Conservation (phyloP, 2,888 invertebrate species). For the Lasioglossum marginatum region DNA sequence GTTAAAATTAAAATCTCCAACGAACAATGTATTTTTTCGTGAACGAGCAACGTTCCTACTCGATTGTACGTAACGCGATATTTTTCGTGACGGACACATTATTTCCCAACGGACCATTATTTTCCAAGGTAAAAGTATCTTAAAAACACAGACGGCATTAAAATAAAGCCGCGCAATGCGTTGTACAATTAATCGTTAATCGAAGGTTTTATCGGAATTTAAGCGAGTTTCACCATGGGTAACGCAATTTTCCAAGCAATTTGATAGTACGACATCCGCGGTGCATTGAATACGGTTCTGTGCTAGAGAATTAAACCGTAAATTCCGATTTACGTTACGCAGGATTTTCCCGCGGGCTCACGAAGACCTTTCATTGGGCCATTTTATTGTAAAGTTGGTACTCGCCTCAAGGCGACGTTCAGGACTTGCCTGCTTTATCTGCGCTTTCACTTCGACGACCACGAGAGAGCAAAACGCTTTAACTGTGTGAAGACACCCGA, state of each 20-base stretch:
- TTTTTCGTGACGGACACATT: neutral
- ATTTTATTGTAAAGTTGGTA: slow-evolving; percentile 42
- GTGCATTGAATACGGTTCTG: slow-evolving; percentile 12
- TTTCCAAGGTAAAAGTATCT: neutral
- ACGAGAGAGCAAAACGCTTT: slow-evolving; percentile 45
- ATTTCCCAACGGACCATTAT: neutral
- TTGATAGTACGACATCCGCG: neutral
- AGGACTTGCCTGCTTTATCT: slow-evolving; percentile 63
- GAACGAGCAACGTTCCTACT: neutral
- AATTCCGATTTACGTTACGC: slow-evolving; percentile 29
- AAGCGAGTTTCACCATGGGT: neutral
- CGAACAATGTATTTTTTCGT: neutral
- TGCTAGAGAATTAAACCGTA: slow-evolving; percentile 26
- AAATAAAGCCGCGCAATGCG: neutral
- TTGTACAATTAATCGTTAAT: neutral
- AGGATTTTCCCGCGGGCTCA: slow-evolving; percentile 19
- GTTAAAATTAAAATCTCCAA: neutral
- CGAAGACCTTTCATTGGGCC: neutral
- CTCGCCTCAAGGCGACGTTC: slow-evolving; percentile 31
- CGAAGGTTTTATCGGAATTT: neutral
- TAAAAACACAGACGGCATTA: neutral
- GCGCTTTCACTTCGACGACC: slow-evolving; percentile 59
- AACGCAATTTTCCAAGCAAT: slow-evolving; percentile 11
- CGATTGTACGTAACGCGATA: neutral
- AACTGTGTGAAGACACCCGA: slow-evolving; percentile 61